Base-by-base conservation (phyloP, 2,888 invertebrate species). In the Athalia cordata region DNA sequence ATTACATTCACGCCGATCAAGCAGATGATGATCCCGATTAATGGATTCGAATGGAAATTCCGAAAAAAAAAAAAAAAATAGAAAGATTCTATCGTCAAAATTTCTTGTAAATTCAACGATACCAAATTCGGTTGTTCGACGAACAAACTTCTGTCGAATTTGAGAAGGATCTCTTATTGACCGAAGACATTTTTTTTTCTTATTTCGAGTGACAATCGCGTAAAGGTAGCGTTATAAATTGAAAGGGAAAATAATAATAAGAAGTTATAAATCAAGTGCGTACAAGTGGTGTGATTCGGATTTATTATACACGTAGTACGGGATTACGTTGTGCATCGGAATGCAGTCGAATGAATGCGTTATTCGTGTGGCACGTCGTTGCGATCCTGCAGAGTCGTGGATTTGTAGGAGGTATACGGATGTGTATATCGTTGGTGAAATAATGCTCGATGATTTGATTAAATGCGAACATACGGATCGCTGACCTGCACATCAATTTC, bases 211-310 rank as follows among this genome's bases (percentile, higher is more conserved):
- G 29, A 29, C 29, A 2, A 29, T 29, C 29, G 29, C 29, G 29
- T 29, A 29, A 29, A 29, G 29, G 29, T 29, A 29, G 29, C 1
- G 29, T 29, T 29, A 29, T 29, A 2, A 29, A 29, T 29, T 29
- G 1, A 2, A 29, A 59, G 7, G 4, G 4, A n/a, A 45, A 11
- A 5, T 45, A n/a, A n/a, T 29, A 59, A 72, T 72, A 57, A 57
- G 47, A 45, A 72, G 57, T 57, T 72, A 47, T 72, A 47, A 72
- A 72, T 72, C 72, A 72, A 57, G 59, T 72, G 72, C 72, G 72
- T 59, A 45, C 45, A 8, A 29, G 59, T 59, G 13, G 47, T 72
- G 47, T 64, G 62, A 75, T 75, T 75, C 55, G 13, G 52, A 75
- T 75, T 59, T 59, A 72, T 72, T 29, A 29, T 13, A 13, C n/a